Conservation (phyloP, 2,113 vertebrate genomes). For the Hydrolagus affinis region DNA sequence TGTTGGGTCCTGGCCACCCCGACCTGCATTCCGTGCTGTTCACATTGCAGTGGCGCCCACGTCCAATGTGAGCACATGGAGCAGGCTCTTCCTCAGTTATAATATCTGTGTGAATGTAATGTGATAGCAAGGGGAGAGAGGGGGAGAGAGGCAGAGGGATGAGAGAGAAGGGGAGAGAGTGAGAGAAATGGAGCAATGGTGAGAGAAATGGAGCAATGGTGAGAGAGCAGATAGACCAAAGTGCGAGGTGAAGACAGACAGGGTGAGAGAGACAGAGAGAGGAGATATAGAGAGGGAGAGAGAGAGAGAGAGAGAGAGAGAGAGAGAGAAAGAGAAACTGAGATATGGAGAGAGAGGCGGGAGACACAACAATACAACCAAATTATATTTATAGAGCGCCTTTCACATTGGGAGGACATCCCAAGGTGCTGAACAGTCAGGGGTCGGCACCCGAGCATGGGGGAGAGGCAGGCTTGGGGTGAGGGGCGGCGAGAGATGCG, state of each 20-base stretch:
- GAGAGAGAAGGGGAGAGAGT: neutral
- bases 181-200: neutral
- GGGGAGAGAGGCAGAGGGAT: neutral
- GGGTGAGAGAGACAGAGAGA: neutral
- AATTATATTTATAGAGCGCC: no score
- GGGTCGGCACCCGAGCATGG: no score
- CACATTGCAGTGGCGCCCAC: neutral
- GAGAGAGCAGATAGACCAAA: neutral
- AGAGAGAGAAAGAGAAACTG: neutral
- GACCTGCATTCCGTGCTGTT: constrained; percentile 18
- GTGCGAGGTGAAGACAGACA: neutral
- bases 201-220: neutral
- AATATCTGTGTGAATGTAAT: neutral
- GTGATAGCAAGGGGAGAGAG: no score
- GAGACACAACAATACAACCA: no score
- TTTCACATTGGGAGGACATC: no score
- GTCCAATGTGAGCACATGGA: neutral
- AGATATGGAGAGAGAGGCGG: no score
- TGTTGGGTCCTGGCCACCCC: constrained; percentile 25
- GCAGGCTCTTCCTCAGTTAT: neutral
- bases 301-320: neutral
- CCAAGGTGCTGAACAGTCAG: no score
- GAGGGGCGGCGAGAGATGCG: accelerated
- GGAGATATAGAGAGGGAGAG: no score
- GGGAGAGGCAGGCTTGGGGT: neutral